Base-by-base conservation (phyloP, 2,797 vertebrate species). In the Neosalanx taihuensis region DNA sequence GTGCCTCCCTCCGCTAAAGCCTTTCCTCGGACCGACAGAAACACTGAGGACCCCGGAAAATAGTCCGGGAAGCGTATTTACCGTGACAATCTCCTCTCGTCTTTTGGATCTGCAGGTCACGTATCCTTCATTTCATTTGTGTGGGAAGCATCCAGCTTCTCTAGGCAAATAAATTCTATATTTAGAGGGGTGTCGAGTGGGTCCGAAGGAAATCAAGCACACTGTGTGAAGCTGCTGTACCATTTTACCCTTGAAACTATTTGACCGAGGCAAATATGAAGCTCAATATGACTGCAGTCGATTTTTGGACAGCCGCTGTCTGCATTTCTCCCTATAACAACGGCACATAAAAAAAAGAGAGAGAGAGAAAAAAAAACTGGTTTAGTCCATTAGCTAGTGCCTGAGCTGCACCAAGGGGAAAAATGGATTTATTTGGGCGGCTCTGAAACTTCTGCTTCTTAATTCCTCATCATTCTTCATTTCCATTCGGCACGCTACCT, bases 341-440 rank as follows among this genome's bases (percentile, higher is more conserved):
- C 5, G 6, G 26, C 23, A 66, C 72, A 64, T 76, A 60, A 59
- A 69, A 63, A 60, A 64, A n/a, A n/a, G n/a, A n/a, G n/a, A n/a
- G n/a, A n/a, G n/a, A n/a, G n/a, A n/a, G n/a, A n/a, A n/a, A n/a
- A n/a, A n/a, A n/a, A n/a, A n/a, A n/a, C 33, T 20, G 1, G 68
- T 6, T 66, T 71, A 60, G n/a, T 62, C 64, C 46, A 74, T 79
- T 82, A 77, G 23, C 59, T 56, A 58, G 51, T n/a, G 73, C 69
- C 67, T 73, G 70, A 73, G 57, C 23, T 51, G 37, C 63, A 61
- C 33, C 66, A 31, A 20, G 35, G 70, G 61, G 69, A 68, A 80
- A 69, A 73, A 81, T 79, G 29, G 74, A 73, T 84, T 84, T 74
- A 79, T 75, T 78, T 69, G 72, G 69, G 67, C 56, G 75, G 68